These are phyloP conservation scores for Notothenia coriiceps DNA, from an alignment of 2,113 vertebrate species.

Conservation along the genomic window DNA sequence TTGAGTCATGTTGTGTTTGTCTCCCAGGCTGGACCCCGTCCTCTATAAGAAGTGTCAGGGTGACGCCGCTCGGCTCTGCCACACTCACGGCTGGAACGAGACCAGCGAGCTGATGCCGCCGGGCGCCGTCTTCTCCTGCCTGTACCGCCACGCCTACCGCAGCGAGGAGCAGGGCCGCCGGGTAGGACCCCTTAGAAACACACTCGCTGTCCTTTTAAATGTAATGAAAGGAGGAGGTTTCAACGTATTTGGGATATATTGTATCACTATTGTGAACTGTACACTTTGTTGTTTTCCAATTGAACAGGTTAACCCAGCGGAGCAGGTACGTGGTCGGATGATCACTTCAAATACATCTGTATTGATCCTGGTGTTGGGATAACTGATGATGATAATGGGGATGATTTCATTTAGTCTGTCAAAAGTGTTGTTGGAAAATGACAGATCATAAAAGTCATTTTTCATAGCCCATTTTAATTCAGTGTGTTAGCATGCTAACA, in stretches of 20 bases:
- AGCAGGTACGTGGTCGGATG: conserved; percentile 42
- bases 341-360: neutral
- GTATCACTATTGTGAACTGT: neutral
- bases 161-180: conserved; percentile 95
- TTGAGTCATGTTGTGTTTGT: neutral
- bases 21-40: conserved; percentile 90
- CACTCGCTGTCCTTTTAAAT: neutral
- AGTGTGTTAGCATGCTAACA: neutral
- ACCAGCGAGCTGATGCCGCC: conserved; percentile 95
- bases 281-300: conserved; percentile 36
- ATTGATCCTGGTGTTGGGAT: conserved; percentile 28
- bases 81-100: conserved; percentile 96
- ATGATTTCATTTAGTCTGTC: neutral
- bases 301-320: conserved; percentile 33
- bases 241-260: neutral
- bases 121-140: conserved; percentile 95
- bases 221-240: neutral
- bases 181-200: conserved; percentile 65
- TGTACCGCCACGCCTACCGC: conserved; percentile 96
- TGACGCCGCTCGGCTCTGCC: conserved; percentile 94
- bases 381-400: neutral
- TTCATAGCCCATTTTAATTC: too few species aligned
- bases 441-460: neutral
- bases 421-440: too few species aligned
- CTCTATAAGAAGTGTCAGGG: conserved; percentile 96